phyloP scores from a whole-genome alignment of 2,888 invertebrate genomes.

The Psylliodes chrysocephalus region DNA sequence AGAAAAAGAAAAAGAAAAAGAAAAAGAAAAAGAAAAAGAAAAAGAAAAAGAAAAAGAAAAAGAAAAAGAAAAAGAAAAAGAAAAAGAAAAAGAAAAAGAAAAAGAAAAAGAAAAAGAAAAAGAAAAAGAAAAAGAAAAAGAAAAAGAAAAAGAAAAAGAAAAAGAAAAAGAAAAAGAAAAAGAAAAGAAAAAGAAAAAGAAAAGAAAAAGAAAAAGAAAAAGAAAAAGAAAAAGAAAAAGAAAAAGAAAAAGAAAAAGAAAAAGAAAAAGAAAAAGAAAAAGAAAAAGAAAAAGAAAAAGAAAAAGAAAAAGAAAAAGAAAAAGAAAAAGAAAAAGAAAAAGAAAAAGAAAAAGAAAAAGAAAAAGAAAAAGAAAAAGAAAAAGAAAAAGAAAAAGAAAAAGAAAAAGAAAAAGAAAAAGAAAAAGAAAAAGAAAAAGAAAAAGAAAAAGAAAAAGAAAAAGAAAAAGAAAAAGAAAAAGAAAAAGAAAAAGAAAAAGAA shows the following conservation, averaged over 20 bases:
- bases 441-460: slow-evolving; percentile 11
- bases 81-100: slow-evolving; percentile 13
- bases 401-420: slow-evolving; percentile 7
- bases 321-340: not conserved
- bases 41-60: not conserved
- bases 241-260: slow-evolving; percentile 5
- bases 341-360: not conserved
- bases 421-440: slow-evolving; percentile 10
- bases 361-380: not conserved
- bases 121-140: slow-evolving; percentile 15
- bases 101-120: slow-evolving; percentile 13
- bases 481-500: slow-evolving; percentile 9
- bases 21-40: slow-evolving; percentile 15
- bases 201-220: slow-evolving; percentile 12
- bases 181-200: slow-evolving; percentile 16
- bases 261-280: not conserved
- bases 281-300: not conserved
- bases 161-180: slow-evolving; percentile 11
- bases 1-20: slow-evolving; percentile 16
- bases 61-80: slow-evolving; percentile 15
- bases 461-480: slow-evolving; percentile 5
- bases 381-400: slow-evolving; percentile 9
- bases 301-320: not conserved
- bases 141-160: slow-evolving; percentile 3
- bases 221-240: slow-evolving; percentile 12